Base-by-base conservation (phyloP, 2,797 vertebrate genomes). In the Poeciliopsis gracilis region DNA sequence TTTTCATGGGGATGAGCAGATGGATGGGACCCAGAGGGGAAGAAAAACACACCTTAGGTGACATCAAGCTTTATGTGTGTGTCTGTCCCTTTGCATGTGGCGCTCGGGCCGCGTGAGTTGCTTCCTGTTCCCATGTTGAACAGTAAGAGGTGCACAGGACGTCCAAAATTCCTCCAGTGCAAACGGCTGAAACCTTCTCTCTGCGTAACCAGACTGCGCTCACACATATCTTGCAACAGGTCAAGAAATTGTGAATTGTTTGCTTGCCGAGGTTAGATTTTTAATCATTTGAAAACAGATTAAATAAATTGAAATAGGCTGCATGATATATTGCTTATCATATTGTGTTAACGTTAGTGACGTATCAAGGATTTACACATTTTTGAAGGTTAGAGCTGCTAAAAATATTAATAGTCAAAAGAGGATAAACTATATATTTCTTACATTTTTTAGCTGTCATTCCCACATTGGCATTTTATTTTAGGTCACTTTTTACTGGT, bases 81-180 rank as follows among this genome's bases (percentile, higher is more conserved):
- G 84, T 67, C 25, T 82, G 80, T 81, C 84, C 82, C 43, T 46
- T 43, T 25, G 63, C 63, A 72, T 86, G 86, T 83, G 69, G 78
- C 76, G 78, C 59, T 88, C 49, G 15, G 83, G 82, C 76, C 82
- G 71, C 72, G 76, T 86, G 2, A 25, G 15, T 84, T 80, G 63
- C 86, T 83, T 90, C 83, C 87, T 91, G 91, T 91, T 87, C 84
- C 83, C 67, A 72, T 75, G 86, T 59, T 73, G 79, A 92, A 80
- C 94, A 86, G 89, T n/a, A 61, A 84, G 92, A 57, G 90, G 83
- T 80, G 83, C 77, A 85, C 92, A 90, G 84, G 86, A 89, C 89
- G 84, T 92, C 87, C 92, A 91, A 79, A 72, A 80, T 53, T 43
- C 75, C 88, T 84, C 69, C 53, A 41, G 82, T 51, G 76, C 66